These are phyloP conservation scores for Archips xylosteana DNA, from an alignment of 2,888 invertebrate genomes.

Conservation along the genomic window DNA sequence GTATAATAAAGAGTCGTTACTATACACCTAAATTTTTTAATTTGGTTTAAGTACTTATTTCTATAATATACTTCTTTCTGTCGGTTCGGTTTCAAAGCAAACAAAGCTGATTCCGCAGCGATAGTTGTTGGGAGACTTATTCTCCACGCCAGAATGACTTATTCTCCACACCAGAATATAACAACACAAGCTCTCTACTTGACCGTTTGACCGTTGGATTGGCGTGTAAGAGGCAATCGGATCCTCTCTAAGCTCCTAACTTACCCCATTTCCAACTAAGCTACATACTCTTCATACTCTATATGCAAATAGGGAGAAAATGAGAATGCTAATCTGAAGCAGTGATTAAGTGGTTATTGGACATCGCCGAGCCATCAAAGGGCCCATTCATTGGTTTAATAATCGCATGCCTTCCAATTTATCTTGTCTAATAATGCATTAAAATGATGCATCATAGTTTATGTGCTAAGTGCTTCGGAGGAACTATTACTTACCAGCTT, in stretches of 20 bases:
- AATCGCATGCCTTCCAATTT: constrained; percentile 11
- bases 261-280: constrained; percentile 44
- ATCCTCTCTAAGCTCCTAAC: background rate
- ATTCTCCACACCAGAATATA: too few relatives aligned
- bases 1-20: too few relatives aligned
- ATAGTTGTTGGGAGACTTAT: too few relatives aligned
- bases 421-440: constrained; percentile 10
- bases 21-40: too few relatives aligned
- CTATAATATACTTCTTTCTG: too few relatives aligned
- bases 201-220: too few relatives aligned
- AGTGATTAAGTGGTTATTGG: constrained; percentile 60
- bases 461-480: background rate
- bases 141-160: too few relatives aligned
- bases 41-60: too few relatives aligned
- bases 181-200: too few relatives aligned
- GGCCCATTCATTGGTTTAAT: constrained; percentile 5
- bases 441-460: background rate
- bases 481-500: background rate
- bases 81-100: too few relatives aligned
- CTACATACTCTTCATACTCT: constrained; percentile 53
- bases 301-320: constrained; percentile 73
- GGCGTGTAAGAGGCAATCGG: background rate
- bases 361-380: constrained; percentile 28
- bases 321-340: constrained; percentile 59
- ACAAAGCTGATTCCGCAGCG: too few relatives aligned